Conservation (phyloP, 1,140 invertebrate species). For the Stratiolaelaps scimitus region DNA sequence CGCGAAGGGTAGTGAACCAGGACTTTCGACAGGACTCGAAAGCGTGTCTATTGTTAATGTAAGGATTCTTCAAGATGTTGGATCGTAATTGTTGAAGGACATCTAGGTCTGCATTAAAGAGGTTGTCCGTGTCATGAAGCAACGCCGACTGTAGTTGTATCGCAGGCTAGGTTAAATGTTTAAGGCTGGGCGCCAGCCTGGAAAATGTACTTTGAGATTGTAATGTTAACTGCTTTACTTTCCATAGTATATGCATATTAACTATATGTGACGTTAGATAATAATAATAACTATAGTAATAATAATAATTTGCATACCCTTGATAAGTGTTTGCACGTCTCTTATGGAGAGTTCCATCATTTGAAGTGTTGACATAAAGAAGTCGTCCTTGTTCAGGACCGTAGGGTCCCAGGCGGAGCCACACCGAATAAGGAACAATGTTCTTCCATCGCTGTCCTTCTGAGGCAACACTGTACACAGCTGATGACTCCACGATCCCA, state of each 20-base stretch:
- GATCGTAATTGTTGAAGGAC: no score
- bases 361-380: neutral
- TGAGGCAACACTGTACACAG: neutral
- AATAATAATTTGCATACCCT: neutral
- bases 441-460: neutral
- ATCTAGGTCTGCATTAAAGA: no score
- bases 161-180: no score
- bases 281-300: no score
- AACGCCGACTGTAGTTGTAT: no score
- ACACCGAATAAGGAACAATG: neutral
- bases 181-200: no score
- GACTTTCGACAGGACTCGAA: no score
- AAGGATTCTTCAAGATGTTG: no score
- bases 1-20: no score
- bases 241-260: neutral
- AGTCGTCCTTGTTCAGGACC: neutral
- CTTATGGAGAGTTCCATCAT: constrained; percentile 10
- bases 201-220: neutral
- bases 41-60: no score
- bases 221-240: neutral
- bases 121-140: no score
- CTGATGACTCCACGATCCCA: neutral
- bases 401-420: neutral
- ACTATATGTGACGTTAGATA: no score
- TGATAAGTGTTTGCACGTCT: constrained; percentile 9